These are phyloP conservation scores for Nyctereutes procyonoides DNA, from an alignment of 2,113 vertebrate genomes.

Conservation along the genomic window DNA sequence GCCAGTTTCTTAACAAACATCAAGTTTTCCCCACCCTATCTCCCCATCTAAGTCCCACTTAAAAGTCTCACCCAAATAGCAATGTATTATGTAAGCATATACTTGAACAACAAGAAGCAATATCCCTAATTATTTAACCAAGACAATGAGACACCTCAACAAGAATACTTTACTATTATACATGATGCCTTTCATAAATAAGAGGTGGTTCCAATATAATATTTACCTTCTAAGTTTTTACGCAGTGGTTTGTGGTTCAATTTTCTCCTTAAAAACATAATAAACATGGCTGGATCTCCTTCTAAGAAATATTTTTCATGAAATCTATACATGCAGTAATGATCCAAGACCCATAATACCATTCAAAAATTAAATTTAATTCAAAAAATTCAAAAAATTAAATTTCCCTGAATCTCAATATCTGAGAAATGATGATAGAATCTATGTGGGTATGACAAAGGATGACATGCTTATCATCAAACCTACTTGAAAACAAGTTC, in stretches of 20 bases:
- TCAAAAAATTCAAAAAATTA: background rate
- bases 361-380: background rate
- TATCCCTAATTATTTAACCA: background rate
- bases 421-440: background rate
- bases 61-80: background rate
- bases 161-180: background rate
- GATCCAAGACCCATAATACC: background rate
- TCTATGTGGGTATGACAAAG: background rate
- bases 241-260: background rate
- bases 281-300: background rate
- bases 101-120: background rate
- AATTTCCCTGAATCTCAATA: background rate
- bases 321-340: background rate
- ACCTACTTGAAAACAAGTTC: background rate
- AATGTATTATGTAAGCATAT: background rate
- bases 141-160: background rate
- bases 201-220: background rate
- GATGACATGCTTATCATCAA: accelerated
- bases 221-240: background rate
- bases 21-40: background rate
- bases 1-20: conserved; percentile 29
- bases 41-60: background rate
- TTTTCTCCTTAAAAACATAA: background rate
- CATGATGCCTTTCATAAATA: background rate
- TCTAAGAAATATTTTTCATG: background rate